phyloP scores from a whole-genome alignment of 1,140 invertebrate genomes.

The Drosophila ananassae region DNA sequence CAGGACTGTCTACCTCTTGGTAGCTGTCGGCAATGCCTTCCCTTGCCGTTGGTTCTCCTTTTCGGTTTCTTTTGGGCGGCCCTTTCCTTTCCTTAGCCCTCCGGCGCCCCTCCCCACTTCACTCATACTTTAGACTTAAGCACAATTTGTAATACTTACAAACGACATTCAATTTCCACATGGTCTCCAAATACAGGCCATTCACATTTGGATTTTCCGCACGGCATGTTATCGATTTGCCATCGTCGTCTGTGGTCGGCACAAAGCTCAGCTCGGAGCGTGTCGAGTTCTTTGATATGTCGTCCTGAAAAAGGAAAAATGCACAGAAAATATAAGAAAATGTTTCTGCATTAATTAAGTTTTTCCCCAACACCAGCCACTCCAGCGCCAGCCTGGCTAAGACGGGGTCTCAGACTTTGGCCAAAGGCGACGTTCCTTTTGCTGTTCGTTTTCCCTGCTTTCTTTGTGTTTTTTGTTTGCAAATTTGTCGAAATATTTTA shows the following conservation, averaged over 20 bases:
- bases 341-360: slow-evolving; percentile 81
- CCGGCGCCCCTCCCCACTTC: slow-evolving; percentile 9
- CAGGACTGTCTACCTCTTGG: slow-evolving; percentile 75
- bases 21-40: slow-evolving; percentile 67
- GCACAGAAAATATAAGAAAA: slow-evolving; percentile 55
- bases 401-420: slow-evolving; percentile 20
- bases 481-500: slow-evolving; percentile 81
- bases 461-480: slow-evolving; percentile 44
- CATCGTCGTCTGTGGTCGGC: slow-evolving; percentile 93
- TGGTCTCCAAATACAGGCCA: slow-evolving; percentile 91
- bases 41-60: slow-evolving; percentile 4
- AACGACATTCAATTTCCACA: slow-evolving; percentile 93
- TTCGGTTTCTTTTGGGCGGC: slow-evolving; percentile 17
- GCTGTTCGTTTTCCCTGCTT: slow-evolving; percentile 9
- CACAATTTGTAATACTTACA: slow-evolving; percentile 89
- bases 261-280: slow-evolving; percentile 93
- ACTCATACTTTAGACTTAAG: slow-evolving; percentile 72
- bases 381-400: not conserved
- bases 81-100: slow-evolving; percentile 11
- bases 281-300: slow-evolving; percentile 90
- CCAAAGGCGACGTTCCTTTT: slow-evolving; percentile 35
- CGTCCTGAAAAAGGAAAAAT: slow-evolving; percentile 86
- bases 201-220: slow-evolving; percentile 94
- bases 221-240: slow-evolving; percentile 92
- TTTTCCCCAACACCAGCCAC: slow-evolving; percentile 27